These are phyloP conservation scores for Myrmecophaga tridactyla DNA, from an alignment of 2,113 vertebrate species.

Conservation along the genomic window DNA sequence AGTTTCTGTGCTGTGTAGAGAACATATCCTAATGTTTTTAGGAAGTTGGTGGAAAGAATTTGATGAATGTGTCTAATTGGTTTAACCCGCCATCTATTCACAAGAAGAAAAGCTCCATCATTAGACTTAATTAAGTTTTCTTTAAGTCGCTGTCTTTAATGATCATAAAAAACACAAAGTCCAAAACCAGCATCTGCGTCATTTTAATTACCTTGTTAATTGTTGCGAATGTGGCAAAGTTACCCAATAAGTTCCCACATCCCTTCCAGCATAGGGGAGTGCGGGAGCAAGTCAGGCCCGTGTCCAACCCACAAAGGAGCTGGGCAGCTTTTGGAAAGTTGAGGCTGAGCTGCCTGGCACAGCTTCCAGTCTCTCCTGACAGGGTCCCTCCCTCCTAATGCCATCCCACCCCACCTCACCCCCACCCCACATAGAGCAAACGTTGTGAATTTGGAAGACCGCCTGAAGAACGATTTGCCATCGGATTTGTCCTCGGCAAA, in stretches of 20 bases:
- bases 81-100: constrained; percentile 76
- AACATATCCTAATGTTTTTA: constrained; percentile 70
- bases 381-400: background rate
- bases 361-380: background rate
- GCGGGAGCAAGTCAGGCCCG: background rate
- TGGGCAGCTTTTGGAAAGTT: background rate
- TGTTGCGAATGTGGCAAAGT: constrained; percentile 40
- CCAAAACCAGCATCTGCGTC: constrained; percentile 66
- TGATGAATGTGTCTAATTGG: constrained; percentile 75
- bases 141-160: constrained; percentile 79
- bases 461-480: background rate
- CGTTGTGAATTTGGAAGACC: background rate
- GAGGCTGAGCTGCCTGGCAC: background rate
- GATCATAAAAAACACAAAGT: constrained; percentile 76
- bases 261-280: background rate
- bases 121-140: constrained; percentile 76
- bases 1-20: constrained; percentile 61
- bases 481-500: constrained; percentile 24
- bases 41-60: constrained; percentile 79
- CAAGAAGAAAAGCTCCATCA: constrained; percentile 77
- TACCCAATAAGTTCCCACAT: constrained; percentile 49
- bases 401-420: background rate
- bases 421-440: background rate
- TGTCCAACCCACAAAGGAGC: background rate
- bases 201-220: constrained; percentile 70